These are phyloP conservation scores for Phrynocephalus guinanensis DNA, from an alignment of 2,797 vertebrate species.

Conservation along the genomic window DNA sequence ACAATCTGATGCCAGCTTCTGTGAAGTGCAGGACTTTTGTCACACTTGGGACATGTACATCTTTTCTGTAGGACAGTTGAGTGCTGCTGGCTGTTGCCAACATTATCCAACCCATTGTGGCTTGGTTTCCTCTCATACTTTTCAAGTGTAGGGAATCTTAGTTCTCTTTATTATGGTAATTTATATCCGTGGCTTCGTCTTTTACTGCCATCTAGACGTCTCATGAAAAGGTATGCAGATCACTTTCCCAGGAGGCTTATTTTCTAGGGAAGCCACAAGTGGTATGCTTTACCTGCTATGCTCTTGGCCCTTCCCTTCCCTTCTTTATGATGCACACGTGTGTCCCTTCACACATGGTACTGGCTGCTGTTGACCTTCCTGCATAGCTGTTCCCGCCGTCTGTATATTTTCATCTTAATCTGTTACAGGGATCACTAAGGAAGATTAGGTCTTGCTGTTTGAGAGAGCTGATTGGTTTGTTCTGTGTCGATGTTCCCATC, in stretches of 20 bases:
- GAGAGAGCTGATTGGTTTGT: background rate
- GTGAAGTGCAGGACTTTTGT: conserved; percentile 24
- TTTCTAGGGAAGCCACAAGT: background rate
- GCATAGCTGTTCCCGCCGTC: background rate
- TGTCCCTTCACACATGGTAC: too few species aligned
- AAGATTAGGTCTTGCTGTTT: background rate
- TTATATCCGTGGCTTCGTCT: background rate
- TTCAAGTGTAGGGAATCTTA: background rate
- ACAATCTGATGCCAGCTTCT: background rate
- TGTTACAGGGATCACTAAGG: background rate
- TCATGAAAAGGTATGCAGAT: background rate
- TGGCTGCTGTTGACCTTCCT: background rate
- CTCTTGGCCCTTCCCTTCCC: background rate
- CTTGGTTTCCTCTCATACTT: rapidly evolving
- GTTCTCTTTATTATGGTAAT: background rate
- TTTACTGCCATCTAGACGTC: background rate
- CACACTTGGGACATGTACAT: background rate
- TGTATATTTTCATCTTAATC: background rate
- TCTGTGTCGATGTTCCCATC: background rate
- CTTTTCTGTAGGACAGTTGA: conserved; percentile 14
- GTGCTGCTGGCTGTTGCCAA: conserved; percentile 8
- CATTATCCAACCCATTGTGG: background rate
- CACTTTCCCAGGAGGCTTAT: background rate
- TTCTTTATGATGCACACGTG: too few species aligned
- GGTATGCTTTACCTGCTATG: background rate